Base-by-base conservation (phyloP, 2,888 invertebrate species). In the Trissolcus japonicus region DNA sequence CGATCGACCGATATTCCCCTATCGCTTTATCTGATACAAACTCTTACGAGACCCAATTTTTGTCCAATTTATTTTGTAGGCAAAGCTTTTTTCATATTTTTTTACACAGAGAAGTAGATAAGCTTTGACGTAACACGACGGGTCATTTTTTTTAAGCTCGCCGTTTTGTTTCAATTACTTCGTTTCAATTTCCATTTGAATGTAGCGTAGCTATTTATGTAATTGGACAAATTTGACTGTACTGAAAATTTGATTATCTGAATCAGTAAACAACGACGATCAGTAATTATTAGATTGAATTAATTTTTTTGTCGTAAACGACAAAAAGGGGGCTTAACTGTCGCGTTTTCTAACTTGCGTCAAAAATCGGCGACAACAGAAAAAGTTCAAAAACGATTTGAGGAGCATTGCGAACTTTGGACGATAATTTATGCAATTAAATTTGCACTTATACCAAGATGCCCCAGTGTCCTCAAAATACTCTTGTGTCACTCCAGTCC, bases 401-500 rank as follows among this genome's bases (percentile, higher is more conserved):
- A 25, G 2, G 51, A 0, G 21, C 19, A 11, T 40, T 54, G 29
- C 25, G 19, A 63, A 63, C 50, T 48, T 11, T 14, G 43, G 40
- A 63, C 40, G 53, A 75, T 79, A 76, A 79, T 73, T 76, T 69
- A 76, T 79, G 76, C 76, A 74, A 79, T 79, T 79, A 79, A 76
- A 79, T 73, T 79, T 65, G 73, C 79, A 69, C 79, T 73, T 66
- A 55, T 74, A 67, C 67, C 63, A 76, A 79, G 71, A 76, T 63
- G 74, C 41, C 71, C 59, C 56, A 76, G 78, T 72, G 71, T 79
- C 62, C 81, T 83, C 79, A 79, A 81, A 75, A 76, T 59, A 79
- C 76, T 78, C 57, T 65, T 76, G 71, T 57, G 67, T 66, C 79
- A 62, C 78, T 77, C 78, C 78, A 69, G 69, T 78, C 65, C 74